Evolutionary conservation across 2,888 invertebrate genomes (phyloP).

Genomic region (Drosophila atripex): DNA sequence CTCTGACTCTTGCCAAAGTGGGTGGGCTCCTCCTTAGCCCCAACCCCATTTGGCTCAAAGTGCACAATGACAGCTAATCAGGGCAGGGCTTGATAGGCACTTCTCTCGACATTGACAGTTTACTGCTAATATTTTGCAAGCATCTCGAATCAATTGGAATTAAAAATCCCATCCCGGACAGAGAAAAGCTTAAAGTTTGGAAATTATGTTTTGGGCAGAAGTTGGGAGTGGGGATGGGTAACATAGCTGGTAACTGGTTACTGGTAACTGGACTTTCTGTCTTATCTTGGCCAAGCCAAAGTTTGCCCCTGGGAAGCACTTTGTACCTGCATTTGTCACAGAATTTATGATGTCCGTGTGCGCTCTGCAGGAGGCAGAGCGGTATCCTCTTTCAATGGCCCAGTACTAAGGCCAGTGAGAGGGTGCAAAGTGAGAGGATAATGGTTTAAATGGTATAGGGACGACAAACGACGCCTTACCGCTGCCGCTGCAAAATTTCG

Average conservation of each 20-base stretch:
- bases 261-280: conserved; percentile 21
- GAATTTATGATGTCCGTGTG: conserved; percentile 66
- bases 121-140: conserved; percentile 66
- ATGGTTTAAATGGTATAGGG: conserved; percentile 1
- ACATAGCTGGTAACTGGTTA: conserved; percentile 1
- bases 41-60: conserved; percentile 1
- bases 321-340: conserved; percentile 77
- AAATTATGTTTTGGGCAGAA: conserved; percentile 29
- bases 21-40: not conserved
- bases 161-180: conserved; percentile 41
- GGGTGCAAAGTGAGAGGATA: not conserved
- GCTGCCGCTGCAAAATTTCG: conserved; percentile 44
- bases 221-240: not conserved
- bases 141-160: conserved; percentile 69
- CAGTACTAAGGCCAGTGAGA: not conserved
- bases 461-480: conserved; percentile 28
- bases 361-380: conserved; percentile 5
- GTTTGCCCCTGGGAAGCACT: conserved; percentile 49
- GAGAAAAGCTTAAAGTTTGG: conserved; percentile 35
- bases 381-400: conserved; percentile 1
- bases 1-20: not conserved
- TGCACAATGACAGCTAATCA: conserved; percentile 64
- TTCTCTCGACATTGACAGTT: conserved; percentile 47
- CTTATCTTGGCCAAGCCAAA: conserved; percentile 55
- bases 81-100: conserved; percentile 27